A percentile compares a stretch with the other conserved stretches of the same genome.
phyloP scores from a whole-genome alignment of 2,888 invertebrate species.

The Nephrotoma guestfalica region DNA sequence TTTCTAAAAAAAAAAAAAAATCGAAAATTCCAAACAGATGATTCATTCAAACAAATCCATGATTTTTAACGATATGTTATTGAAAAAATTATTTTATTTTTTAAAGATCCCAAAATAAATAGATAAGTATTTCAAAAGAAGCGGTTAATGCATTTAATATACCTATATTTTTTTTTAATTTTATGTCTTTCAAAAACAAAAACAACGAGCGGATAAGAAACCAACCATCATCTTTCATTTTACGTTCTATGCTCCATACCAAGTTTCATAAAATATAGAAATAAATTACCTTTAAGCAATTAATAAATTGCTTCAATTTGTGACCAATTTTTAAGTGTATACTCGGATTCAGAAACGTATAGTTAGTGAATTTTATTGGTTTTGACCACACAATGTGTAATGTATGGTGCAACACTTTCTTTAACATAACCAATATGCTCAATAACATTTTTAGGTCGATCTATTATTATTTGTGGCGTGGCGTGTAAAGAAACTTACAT shows the following conservation, averaged over 20 bases:
- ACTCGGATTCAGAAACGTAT: background rate
- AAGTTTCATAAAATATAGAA: background rate
- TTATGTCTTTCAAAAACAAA: background rate
- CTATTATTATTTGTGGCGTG: background rate
- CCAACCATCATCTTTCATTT: background rate
- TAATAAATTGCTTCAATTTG: background rate
- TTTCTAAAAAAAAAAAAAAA: background rate
- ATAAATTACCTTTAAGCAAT: background rate
- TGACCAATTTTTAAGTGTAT: background rate
- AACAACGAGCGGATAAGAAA: background rate
- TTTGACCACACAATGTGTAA: background rate
- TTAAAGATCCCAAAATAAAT: background rate
- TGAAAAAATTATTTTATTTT: background rate
- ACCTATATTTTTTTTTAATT: background rate
- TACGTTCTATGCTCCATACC: background rate
- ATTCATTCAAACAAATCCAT: background rate
- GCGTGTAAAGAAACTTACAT: background rate
- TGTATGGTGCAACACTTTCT: background rate
- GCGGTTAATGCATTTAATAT: background rate
- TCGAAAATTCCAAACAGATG: background rate
- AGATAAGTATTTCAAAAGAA: background rate
- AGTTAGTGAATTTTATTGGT: background rate
- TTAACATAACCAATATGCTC: background rate
- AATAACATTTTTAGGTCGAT: background rate
- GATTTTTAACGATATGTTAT: background rate